These are phyloP conservation scores for Notolepis coatsorum DNA, from an alignment of 2,797 vertebrate species.

Conservation along the genomic window DNA sequence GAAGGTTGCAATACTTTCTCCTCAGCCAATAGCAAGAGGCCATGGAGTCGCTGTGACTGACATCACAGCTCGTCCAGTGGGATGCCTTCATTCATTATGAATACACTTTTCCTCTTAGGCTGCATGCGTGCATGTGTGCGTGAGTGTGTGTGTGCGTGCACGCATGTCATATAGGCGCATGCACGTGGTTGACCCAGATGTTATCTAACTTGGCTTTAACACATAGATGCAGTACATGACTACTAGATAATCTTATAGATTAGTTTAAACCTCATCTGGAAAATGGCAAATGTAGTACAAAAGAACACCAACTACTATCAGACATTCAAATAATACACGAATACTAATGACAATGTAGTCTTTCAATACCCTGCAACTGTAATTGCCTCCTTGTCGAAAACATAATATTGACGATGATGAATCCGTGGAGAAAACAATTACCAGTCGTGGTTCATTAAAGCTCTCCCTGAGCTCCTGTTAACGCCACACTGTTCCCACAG, in stretches of 20 bases:
- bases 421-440: conserved; percentile 18
- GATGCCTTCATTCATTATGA: conserved; percentile 51
- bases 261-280: not conserved
- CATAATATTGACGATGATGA: no score
- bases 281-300: not conserved
- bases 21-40: conserved; percentile 48
- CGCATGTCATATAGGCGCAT: not conserved
- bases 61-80: conserved; percentile 41
- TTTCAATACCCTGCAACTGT: no score
- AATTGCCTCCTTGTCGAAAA: no score
- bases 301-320: no score
- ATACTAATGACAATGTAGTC: no score
- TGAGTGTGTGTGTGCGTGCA: not conserved
- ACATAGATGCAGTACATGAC: not conserved
- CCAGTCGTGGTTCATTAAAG: conserved; percentile 3
- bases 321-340: no score
- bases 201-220: conserved; percentile 33
- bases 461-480: not conserved
- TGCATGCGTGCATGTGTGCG: conserved; percentile 13
- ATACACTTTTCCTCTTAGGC: conserved; percentile 24
- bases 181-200: conserved; percentile 58
- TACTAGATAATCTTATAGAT: not conserved
- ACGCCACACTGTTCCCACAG: not conserved
- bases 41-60: not conserved
- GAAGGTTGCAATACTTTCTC: not conserved